Evolutionary conservation across 2,888 invertebrate genomes (phyloP).

Genomic region (Epiblema foenella): DNA sequence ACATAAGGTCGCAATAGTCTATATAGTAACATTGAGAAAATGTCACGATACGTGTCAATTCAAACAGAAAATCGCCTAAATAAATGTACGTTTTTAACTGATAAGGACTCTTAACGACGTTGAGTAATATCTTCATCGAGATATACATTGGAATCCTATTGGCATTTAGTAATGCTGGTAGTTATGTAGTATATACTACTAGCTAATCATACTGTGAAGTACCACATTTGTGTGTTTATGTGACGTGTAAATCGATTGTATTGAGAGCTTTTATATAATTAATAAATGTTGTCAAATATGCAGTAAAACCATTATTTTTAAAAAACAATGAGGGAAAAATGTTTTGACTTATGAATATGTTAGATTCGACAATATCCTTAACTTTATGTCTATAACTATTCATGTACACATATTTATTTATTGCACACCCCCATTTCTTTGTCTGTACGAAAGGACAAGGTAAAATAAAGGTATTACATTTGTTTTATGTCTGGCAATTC

Average conservation of each 20-base stretch:
- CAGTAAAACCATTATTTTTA: no score
- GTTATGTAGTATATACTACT: background rate
- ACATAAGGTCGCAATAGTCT: no score
- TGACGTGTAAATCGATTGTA: background rate
- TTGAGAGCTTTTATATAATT: background rate
- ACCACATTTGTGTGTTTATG: background rate
- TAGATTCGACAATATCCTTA: background rate
- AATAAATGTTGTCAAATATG: no score
- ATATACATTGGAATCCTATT: slow-evolving; percentile 23
- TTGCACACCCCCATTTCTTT: background rate
- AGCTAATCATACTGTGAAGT: background rate
- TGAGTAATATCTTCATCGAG: slow-evolving; percentile 32
- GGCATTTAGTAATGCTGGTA: slow-evolving; percentile 14
- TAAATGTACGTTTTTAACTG: no score
- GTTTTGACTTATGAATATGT: background rate
- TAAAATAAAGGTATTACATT: no score
- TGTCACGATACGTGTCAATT: no score
- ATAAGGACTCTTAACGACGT: background rate
- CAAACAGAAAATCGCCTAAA: no score
- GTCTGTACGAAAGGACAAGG: no score
- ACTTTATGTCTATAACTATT: background rate
- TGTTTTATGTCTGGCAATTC: no score
- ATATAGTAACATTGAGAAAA: no score
- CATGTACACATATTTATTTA: background rate
- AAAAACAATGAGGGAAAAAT: no score